Evolutionary conservation across 2,888 invertebrate species (phyloP).

Genomic region (Lumbricus terrestris): DNA sequence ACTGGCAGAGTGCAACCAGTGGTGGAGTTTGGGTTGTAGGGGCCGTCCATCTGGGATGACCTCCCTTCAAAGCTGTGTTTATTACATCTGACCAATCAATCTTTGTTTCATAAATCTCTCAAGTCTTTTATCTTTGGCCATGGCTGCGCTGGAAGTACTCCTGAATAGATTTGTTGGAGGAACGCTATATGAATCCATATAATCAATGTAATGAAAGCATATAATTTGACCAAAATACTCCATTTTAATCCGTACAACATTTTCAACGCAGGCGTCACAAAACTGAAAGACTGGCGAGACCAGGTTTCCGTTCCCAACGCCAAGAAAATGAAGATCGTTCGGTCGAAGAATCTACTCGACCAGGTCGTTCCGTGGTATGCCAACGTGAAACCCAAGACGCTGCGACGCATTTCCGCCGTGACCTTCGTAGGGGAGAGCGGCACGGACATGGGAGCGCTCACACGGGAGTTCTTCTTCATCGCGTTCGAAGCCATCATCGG

Average conservation of each 20-base stretch:
- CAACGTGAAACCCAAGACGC: not conserved
- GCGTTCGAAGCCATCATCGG: not conserved
- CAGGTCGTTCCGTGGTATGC: not conserved
- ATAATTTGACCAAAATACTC: no score
- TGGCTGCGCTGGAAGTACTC: no score
- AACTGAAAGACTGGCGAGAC: not conserved
- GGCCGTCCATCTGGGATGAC: no score
- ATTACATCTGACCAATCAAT: no score
- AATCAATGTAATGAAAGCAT: no score
- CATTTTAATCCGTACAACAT: not conserved
- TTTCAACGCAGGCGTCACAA: not conserved
- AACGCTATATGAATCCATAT: not conserved
- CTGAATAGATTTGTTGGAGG: no score
- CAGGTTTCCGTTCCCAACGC: not conserved
- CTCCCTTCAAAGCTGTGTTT: no score
- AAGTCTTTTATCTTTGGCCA: no score
- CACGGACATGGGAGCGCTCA: slow-evolving; percentile 8
- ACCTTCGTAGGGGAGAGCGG: not conserved
- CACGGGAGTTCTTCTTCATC: not conserved
- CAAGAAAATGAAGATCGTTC: not conserved
- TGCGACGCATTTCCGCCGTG: not conserved
- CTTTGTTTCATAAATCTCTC: no score
- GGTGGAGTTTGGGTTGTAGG: no score
- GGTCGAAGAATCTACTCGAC: not conserved
- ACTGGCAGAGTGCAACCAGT: no score